Base-by-base conservation (phyloP, 2,888 invertebrate genomes). In the Globia sparganii region DNA sequence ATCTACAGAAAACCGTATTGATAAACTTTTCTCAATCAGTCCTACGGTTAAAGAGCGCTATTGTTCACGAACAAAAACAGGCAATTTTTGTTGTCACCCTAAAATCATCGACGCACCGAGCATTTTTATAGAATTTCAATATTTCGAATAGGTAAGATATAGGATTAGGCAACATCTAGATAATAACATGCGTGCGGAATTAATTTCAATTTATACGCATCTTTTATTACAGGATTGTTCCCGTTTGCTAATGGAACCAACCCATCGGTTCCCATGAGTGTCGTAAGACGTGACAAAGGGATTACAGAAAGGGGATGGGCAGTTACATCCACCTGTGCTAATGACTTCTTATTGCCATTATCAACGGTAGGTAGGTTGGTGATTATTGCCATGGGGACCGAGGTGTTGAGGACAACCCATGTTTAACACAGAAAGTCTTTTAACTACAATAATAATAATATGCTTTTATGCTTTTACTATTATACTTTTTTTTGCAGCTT, bases 291-390 rank as follows among this genome's bases (percentile, higher is more conserved):
- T 78, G 83, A 86, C 73, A 86, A 75, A 72, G 67, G 64, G 61
- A 75, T 78, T 65, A 77, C 59, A 46, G 13, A 73, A 71, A 13
- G 83, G 83, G 83, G 72, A 62, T 73, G 75, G 75, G 69, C 83
- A 81, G 83, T 85, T 59, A 74, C 66, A 71, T 72, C 83, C 73
- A 86, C 80, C 78, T 80, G 80, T 65, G 43, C 53, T 85, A 86
- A 85, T 78, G 71, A 76, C n/a, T 67, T 71, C 72, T 76, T 78
- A 85, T 75, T 83, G 65, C 65, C 72, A 69, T 86, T 73, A 77
- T 61, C 65, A 66, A 65, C 62, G 65, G 72, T 34, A 8, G 49
- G 28, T 46, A 76, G 64, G 67, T 69, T 56, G 81, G 84, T 46
- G 82, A 83, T 83, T 77, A 81, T 77, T 77, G 70, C 65, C 37